Base-by-base conservation (phyloP, 2,113 vertebrate genomes). In the Malurus alboscapulatus region DNA sequence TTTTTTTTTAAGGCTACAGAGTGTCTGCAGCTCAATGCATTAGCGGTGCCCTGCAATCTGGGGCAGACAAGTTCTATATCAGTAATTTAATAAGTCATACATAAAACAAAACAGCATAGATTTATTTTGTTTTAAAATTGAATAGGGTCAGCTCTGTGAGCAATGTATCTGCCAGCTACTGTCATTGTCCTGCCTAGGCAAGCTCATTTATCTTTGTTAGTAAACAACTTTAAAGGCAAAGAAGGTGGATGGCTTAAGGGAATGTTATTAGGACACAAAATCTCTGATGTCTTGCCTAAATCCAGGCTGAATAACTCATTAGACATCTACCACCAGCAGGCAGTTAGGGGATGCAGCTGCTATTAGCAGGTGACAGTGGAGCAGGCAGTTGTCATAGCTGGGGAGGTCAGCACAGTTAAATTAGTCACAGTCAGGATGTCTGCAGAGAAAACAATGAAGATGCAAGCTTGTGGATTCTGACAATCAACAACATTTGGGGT, bases 161-260 rank as follows among this genome's bases (percentile, higher is more conserved):
- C 76, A 72, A 83, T 89, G 72, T 40, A 50, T 95, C 92, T 95
- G 88, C 73, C 96, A 92, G 17, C 87, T 88, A 84, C 55, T 95
- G 90, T 88, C 95, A 90, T 84, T 95, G 88, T 86, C 53, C 48
- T 87, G 73, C 83, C 88, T 92, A 44, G 50, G 75, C 76, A 95
- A 88, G 73, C 92, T 90, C 88, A 78, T 96, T 96, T 95, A 90
- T 92, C 94, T 96, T 96, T 29, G 14, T 95, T 93, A 94, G 94
- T 95, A 90, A 93, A 87, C 91, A 96, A 93, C 85, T 90, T 84
- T 66, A 77, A 88, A 94, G 85, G 73, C 62, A 77, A 77, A 92
- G 79, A 76, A 90, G 79, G 83, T 95, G 21, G 69, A 78, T 86
- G 44, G 82, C 69, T 94, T 92, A 84, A 91, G 67, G 85, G 54